Percentiles rank a stretch among this genome's conserved stretches.
These are phyloP conservation scores for Lithophane leautieri DNA, from an alignment of 2,888 invertebrate genomes.

Conservation along the genomic window DNA sequence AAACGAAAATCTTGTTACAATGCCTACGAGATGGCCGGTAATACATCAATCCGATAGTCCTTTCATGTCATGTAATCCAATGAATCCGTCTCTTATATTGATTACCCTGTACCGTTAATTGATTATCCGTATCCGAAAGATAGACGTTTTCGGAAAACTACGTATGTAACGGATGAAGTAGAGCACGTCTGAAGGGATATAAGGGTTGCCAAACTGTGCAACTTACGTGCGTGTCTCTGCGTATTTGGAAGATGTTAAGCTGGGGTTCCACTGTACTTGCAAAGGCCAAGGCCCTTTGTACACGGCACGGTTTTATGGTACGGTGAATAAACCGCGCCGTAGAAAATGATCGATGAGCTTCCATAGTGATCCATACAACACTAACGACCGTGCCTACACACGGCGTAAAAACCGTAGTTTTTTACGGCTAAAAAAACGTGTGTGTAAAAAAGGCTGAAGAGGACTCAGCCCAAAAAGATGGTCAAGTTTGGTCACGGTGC, in stretches of 20 bases:
- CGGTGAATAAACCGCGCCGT: too few species aligned
- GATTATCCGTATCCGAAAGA: conserved; percentile 68
- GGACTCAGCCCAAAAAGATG: neutral
- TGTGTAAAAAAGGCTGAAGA: too few species aligned
- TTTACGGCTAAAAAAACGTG: too few species aligned
- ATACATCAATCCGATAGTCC: conserved; percentile 54
- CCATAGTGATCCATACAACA: too few species aligned
- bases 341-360: too few species aligned
- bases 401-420: too few species aligned
- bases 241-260: conserved; percentile 27
- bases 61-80: conserved; percentile 55
- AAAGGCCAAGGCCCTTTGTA: neutral
- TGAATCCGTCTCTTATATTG: conserved; percentile 58
- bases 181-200: conserved; percentile 66
- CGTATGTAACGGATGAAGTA: conserved; percentile 66
- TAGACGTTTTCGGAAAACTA: conserved; percentile 61
- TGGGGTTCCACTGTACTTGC: neutral
- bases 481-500: neutral
- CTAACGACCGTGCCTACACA: too few species aligned
- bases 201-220: conserved; percentile 58
- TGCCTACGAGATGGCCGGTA: conserved; percentile 11
- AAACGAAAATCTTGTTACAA: conserved; percentile 33
- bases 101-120: conserved; percentile 67
- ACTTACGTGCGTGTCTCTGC: conserved; percentile 50
- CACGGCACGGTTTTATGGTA: too few species aligned